Evolutionary conservation across 2,888 invertebrate species (phyloP), one percentile per base, ranked within the genome.

Genomic region (Yponomeuta cagnagella): DNA sequence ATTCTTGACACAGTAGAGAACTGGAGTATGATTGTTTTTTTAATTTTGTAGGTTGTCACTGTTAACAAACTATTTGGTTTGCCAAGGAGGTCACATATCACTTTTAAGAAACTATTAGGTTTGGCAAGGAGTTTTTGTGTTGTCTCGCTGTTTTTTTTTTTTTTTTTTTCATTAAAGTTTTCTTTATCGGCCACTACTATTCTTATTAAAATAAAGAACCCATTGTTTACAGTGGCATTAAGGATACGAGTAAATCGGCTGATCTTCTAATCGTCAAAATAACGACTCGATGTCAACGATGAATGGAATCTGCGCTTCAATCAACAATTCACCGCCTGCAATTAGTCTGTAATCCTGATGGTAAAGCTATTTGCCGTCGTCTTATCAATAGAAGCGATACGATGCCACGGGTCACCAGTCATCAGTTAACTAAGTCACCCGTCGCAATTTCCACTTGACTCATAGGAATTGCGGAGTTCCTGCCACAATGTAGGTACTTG

Each of bases 1-100:
- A 5, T 43, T 8, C 43, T 43, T 43, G 43, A 5, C 78, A 79
- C 80, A 71, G 68, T 74, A 76, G 74, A 68, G 2, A 4, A 43
- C 43, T 8, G 9, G n/a, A 12, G 15, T 12, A 15, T 37, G 12
- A 3, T 67, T 30, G 33, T 37, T 5, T 67, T 6, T n/a, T n/a
- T 23, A 10, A 69, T n/a, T 30, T 31, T 10, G 30, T 66, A 31
- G 10, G 0, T 5, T n/a, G 33, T 12, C 43, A 43, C 43, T 33
- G 37, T 12, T 65, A 65, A 33, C 3, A 12, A 10, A 65, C 9
- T 31, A 33, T 43, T 43, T 43, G 43, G 43, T 43, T 37, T 37
- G 2, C 37, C 37, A 37, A 37, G 37, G 37, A 37, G 37, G 37
- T 37, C 37, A 37, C 37, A 37, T 37, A 1, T 37, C 37, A 37